A percentile compares a stretch with the other conserved stretches of the same genome.
Conservation (phyloP, 2,888 invertebrate genomes). For the Ichneumoninae sp. region DNA sequence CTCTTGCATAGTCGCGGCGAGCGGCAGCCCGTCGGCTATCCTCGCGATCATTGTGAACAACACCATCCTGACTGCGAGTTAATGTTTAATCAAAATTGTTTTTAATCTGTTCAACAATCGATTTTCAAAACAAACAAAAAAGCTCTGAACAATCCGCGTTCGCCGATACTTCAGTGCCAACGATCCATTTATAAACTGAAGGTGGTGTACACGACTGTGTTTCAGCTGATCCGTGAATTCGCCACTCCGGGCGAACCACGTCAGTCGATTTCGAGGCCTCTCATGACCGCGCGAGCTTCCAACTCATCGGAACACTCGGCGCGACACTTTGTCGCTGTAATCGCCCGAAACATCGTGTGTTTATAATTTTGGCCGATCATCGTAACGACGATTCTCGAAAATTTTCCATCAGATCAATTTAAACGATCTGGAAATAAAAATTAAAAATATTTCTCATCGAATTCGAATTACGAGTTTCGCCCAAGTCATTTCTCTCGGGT, state of each 20-base stretch:
- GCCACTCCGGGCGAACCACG: constrained; percentile 79
- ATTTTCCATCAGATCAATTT: background rate
- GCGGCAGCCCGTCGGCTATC: constrained; percentile 96
- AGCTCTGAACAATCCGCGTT: constrained; percentile 9
- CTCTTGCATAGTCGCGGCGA: constrained; percentile 99
- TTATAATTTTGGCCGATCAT: background rate
- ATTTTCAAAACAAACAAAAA: constrained; percentile 42
- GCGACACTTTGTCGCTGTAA: constrained; percentile 47
- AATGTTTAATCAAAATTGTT: constrained; percentile 26
- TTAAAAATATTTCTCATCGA: background rate
- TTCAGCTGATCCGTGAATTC: constrained; percentile 72
- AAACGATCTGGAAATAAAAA: background rate
- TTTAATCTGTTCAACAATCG: constrained; percentile 25
- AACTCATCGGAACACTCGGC: constrained; percentile 56
- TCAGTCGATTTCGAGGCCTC: constrained; percentile 74
- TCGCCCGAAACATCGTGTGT: background rate
- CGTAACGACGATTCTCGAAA: background rate
- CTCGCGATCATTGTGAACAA: constrained; percentile 99
- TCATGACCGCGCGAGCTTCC: constrained; percentile 46
- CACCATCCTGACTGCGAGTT: constrained; percentile 90
- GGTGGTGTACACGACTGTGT: constrained; percentile 59
- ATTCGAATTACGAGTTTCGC: background rate
- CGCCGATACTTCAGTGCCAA: constrained; percentile 61
- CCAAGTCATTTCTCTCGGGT: background rate
- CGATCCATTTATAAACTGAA: constrained; percentile 70